phyloP scores from a whole-genome alignment of 2,888 invertebrate genomes.

The Oxycera nigricornis region DNA sequence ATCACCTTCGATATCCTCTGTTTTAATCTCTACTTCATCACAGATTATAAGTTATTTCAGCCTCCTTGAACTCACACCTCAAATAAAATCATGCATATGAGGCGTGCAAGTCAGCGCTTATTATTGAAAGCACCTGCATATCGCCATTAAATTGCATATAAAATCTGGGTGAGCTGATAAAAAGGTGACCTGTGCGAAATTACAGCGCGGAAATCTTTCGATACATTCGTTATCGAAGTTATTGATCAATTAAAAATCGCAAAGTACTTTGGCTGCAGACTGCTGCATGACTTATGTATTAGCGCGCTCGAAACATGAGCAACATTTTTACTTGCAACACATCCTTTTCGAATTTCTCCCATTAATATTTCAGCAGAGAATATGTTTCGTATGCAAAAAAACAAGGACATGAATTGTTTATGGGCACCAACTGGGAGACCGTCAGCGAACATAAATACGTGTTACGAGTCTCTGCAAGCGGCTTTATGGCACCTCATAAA shows the following conservation, averaged over 20 bases:
- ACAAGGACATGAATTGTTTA: neutral
- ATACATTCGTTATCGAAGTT: no score
- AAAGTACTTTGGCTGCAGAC: neutral
- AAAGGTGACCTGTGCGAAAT: no score
- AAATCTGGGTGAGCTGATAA: no score
- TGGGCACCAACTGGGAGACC: neutral
- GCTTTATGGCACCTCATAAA: slow-evolving; percentile 27
- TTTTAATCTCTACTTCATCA: no score
- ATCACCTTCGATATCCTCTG: no score
- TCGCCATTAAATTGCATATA: no score
- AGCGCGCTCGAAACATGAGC: neutral
- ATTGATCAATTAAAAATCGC: neutral
- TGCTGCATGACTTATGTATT: neutral
- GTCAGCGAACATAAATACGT: slow-evolving; percentile 1
- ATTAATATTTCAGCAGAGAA: neutral
- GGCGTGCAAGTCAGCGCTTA: no score
- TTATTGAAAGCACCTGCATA: no score
- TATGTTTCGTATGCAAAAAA: neutral
- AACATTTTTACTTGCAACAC: neutral
- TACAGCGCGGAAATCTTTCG: no score
- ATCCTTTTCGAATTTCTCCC: neutral
- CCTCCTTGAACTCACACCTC: no score
- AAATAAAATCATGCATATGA: no score
- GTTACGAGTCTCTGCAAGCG: neutral
- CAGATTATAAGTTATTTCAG: no score